Base-by-base conservation (phyloP, 1,140 invertebrate genomes). In the Procambarus clarkii region DNA sequence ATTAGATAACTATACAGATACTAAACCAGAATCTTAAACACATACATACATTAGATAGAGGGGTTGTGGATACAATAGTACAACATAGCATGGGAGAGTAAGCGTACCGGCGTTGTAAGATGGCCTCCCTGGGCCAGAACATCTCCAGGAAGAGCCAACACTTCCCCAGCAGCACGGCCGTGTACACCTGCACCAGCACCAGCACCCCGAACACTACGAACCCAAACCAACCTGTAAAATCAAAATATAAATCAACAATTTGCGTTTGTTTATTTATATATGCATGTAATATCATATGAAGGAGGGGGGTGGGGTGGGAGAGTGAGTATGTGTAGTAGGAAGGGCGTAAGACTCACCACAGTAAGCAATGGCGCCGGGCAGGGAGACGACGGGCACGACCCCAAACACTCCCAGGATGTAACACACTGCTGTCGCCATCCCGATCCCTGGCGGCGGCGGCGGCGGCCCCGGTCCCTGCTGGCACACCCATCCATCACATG, bases 101-200 rank as follows among this genome's bases (percentile, higher is more conserved):
- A 8, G 13, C 50, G 1, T 24, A 91, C 88, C 88, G 60, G 46
- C 88, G 74, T 9, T 91, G 82, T 34, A 85, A 15, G 24, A n/a
- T 15, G 0, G 88, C 88, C 46, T 91, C 88, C 21, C 88, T 58
- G 2, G 88, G 88, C 88, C 88, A 91, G 45, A 91, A 91, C 44
- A 91, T 45, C 46, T 91, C 88, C 34, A 91, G n/a, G n/a, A 91
- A 69, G 2, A 91, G 82, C 88, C 88, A 91, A 8, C 71, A 18
- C 15, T 76, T 50, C 1, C 50, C 82, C 76, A 91, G 24, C 1
- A 91, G 58, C 3, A 85, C 58, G 3, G 88, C 88, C 2, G 88
- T 85, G 88, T 91, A 91, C 21, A 79, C 88, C 45, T 91, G 71
- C 15, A 77, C 45, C 15, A 46, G 3, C 13, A 86, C 74, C 76